Percentiles rank a stretch among this genome's conserved stretches.
phyloP scores from a whole-genome alignment of 1,140 invertebrate genomes.

The Neodiprion pinetum region DNA sequence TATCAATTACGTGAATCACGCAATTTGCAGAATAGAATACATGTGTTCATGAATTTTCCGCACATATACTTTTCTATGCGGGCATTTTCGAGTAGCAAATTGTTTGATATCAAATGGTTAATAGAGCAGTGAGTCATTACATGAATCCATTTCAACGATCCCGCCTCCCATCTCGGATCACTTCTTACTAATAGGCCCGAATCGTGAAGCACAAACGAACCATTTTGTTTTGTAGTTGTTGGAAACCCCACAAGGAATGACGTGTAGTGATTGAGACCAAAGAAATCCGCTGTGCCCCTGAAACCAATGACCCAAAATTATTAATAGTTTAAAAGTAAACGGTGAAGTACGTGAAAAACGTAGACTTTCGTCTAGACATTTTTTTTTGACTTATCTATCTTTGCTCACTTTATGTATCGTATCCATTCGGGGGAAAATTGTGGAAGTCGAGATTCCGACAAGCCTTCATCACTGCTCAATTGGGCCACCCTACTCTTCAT shows the following conservation, averaged over 20 bases:
- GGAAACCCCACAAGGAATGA: constrained; percentile 40
- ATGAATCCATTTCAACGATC: constrained; percentile 45
- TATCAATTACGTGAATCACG: no score
- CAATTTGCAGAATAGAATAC: no score
- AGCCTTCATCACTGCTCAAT: constrained; percentile 64
- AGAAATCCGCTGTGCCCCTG: constrained; percentile 66
- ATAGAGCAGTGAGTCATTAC: constrained; percentile 36
- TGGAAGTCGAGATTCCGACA: constrained; percentile 61
- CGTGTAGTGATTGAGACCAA: constrained; percentile 70
- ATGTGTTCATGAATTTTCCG: no score
- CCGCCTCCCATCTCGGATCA: constrained; percentile 40
- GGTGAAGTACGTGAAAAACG: no score
- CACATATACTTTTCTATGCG: no score
- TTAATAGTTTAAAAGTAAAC: background rate
- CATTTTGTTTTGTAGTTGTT: constrained; percentile 18
- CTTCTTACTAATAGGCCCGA: constrained; percentile 27
- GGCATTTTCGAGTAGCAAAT: no score
- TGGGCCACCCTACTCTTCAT: constrained; percentile 61
- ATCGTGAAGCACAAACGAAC: constrained; percentile 25
- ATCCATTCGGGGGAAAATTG: constrained; percentile 61
- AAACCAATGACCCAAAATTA: constrained; percentile 27
- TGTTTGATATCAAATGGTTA: no score
- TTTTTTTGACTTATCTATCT: no score
- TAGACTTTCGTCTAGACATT: no score
- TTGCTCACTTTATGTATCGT: constrained; percentile 32